Conservation (phyloP, 2,797 vertebrate species). For the Clarias fuscus region DNA sequence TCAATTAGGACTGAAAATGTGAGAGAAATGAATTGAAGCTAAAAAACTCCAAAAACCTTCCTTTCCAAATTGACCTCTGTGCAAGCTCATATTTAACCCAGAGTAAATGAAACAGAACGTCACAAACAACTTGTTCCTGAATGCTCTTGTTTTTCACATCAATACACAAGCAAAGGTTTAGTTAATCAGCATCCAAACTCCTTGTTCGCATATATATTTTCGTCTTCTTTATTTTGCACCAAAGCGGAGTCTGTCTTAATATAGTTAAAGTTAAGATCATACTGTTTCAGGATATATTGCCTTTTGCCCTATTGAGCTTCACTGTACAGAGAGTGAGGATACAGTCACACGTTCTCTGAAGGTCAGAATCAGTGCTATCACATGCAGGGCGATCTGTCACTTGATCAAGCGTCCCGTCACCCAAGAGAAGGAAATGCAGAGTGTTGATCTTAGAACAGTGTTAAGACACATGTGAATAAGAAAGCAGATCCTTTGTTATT, state of each 20-base stretch:
- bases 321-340: neutral
- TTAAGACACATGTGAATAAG: neutral
- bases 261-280: constrained; percentile 22
- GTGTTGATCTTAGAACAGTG: neutral
- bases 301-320: neutral
- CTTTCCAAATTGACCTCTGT: neutral
- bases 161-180: neutral
- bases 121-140: neutral
- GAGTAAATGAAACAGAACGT: neutral
- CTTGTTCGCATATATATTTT: neutral
- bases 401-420: neutral
- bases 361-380: neutral
- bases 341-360: constrained; percentile 18
- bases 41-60: neutral
- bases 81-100: neutral
- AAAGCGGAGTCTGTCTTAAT: neutral
- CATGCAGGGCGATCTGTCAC: neutral
- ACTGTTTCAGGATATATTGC: neutral
- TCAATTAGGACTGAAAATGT: neutral
- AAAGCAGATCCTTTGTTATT: neutral
- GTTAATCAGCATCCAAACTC: too few relatives aligned
- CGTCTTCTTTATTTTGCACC: neutral
- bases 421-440: neutral
- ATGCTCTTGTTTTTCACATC: neutral
- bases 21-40: neutral